A percentile compares a stretch with the other conserved stretches of the same genome.
Conservation (phyloP, 2,888 invertebrate genomes). For the Chrysodeixis includens region DNA sequence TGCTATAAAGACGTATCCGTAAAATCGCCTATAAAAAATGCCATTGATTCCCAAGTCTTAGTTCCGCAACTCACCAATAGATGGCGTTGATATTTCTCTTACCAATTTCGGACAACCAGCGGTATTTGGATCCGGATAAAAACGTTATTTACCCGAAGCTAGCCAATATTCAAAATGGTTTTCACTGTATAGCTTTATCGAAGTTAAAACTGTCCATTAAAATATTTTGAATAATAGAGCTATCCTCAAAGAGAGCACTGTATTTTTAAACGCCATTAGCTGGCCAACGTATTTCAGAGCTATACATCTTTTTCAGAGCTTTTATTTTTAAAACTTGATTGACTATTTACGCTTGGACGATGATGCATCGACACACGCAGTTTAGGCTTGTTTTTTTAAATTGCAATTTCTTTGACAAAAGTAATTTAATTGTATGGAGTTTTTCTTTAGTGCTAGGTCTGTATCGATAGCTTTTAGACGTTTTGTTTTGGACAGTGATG, state of each 20-base stretch:
- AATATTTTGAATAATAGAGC: conserved; percentile 75
- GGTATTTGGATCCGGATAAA: conserved; percentile 21
- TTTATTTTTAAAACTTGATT: conserved; percentile 61
- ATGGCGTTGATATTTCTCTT: neutral
- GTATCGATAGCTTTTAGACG: neutral
- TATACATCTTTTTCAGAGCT: conserved; percentile 62
- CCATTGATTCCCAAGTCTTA: neutral
- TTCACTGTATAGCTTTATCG: conserved; percentile 49
- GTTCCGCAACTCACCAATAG: neutral
- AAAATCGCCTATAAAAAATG: too few relatives aligned
- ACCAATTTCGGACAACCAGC: conserved; percentile 11
- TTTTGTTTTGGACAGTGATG: too few relatives aligned
- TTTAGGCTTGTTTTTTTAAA: neutral
- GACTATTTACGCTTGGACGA: conserved; percentile 55
- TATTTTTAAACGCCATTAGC: conserved; percentile 77
- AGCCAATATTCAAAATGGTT: conserved; percentile 58
- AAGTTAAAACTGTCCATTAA: conserved; percentile 69
- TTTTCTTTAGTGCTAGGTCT: neutral
- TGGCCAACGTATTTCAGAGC: conserved; percentile 54
- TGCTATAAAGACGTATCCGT: too few relatives aligned
- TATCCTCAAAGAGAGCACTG: conserved; percentile 64
- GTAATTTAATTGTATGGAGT: neutral
- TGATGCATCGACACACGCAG: neutral
- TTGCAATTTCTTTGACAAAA: neutral
- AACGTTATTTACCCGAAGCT: conserved; percentile 34